Evolutionary conservation across 1,140 invertebrate species (phyloP).

Genomic region (Panulirus ornatus): DNA sequence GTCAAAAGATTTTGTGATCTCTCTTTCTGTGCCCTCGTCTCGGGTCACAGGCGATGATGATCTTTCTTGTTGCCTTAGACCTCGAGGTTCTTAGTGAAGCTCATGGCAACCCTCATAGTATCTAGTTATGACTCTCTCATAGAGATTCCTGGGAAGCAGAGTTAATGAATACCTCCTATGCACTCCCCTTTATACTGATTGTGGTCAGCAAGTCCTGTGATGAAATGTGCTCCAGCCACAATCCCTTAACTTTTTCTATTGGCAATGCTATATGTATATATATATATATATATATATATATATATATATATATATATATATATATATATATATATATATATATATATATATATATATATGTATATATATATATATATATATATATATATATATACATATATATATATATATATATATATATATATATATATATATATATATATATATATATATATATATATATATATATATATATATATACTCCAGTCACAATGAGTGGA

Average conservation of each 20-base stretch:
- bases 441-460: conserved; percentile 28
- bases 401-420: conserved; percentile 12
- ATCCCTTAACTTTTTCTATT: no score
- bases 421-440: conserved; percentile 15
- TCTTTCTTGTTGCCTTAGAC: no score
- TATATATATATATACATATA: conserved; percentile 27
- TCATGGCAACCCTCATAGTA: no score
- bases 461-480: conserved; percentile 31
- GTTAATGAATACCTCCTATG: not conserved
- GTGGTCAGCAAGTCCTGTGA: not conserved
- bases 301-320: conserved; percentile 31
- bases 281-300: conserved; percentile 3
- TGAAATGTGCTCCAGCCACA: not conserved
- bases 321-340: conserved; percentile 30
- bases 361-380: conserved; percentile 30
- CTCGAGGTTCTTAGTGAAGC: no score
- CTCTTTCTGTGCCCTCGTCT: no score
- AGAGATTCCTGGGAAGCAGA: not conserved
- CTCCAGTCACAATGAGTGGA: no score
- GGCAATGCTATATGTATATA: conserved; percentile 6
- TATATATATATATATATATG: conserved; percentile 27
- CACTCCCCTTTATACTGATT: not conserved
- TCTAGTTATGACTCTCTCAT: not conserved
- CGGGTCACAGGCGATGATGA: no score
- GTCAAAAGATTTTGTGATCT: no score